Evolutionary conservation across 2,797 vertebrate genomes (phyloP).

Genomic region (Orientallactaga sibirica): DNA sequence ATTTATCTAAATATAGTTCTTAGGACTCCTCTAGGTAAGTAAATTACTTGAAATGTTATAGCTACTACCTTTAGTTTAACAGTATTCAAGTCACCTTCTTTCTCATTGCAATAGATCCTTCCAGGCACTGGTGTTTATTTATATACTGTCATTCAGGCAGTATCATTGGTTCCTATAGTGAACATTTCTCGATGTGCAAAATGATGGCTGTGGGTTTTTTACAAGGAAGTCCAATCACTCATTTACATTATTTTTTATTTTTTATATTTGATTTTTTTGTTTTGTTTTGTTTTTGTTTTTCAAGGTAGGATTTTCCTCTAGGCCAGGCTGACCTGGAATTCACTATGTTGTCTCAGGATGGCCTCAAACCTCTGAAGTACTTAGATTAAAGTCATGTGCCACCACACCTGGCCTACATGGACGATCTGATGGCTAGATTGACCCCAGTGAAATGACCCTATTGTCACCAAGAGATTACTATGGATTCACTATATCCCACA

Average conservation of each 20-base stretch:
- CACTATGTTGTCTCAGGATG: no score
- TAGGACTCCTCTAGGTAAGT: background rate
- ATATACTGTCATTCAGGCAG: background rate
- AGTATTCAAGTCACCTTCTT: background rate
- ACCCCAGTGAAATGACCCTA: background rate
- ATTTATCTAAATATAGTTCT: background rate
- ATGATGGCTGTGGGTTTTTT: background rate
- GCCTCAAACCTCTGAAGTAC: no score
- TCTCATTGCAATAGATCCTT: no score
- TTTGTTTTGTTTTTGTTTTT: no score
- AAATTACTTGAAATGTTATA: background rate
- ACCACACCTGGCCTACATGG: no score
- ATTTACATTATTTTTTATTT: no score
- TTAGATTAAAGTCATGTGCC: no score
- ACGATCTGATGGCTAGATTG: background rate
- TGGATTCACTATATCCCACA: background rate
- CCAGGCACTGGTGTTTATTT: background rate
- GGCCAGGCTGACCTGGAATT: no score
- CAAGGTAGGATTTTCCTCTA: no score
- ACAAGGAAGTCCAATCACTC: background rate
- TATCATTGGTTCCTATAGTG: background rate
- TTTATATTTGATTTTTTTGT: background rate
- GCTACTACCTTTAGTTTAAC: background rate
- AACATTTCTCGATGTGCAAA: background rate
- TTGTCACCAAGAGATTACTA: background rate